Conservation (phyloP, 1,140 invertebrate species). For the Brachionus manjavacas region DNA sequence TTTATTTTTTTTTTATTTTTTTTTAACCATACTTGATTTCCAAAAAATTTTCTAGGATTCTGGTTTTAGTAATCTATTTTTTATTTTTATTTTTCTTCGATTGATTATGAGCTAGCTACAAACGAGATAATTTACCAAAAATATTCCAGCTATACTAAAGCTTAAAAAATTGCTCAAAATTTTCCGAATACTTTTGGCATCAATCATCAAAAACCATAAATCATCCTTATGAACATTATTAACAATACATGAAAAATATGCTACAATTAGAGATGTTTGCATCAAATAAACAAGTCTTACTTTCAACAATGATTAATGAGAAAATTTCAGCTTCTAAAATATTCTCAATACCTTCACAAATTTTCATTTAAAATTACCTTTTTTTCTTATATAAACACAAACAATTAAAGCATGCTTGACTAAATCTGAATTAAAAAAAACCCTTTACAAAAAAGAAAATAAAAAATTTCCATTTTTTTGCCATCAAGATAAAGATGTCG, state of each 20-base stretch:
- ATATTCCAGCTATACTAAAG: neutral
- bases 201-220: neutral
- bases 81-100: too few species aligned
- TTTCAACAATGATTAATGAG: neutral
- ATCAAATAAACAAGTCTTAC: neutral
- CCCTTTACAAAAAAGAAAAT: neutral
- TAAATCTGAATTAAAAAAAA: neutral
- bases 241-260: conserved; percentile 4
- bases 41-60: too few species aligned
- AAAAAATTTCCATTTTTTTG: neutral
- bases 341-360: neutral
- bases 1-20: too few species aligned
- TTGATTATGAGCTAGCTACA: too few species aligned
- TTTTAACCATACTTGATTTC: too few species aligned
- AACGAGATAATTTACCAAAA: too few species aligned
- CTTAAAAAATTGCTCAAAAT: neutral
- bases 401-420: neutral
- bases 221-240: neutral
- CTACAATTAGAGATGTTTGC: conserved; percentile 3
- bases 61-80: too few species aligned
- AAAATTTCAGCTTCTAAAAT: neutral
- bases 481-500: neutral
- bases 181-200: neutral
- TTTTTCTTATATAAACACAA: neutral
- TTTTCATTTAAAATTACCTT: neutral